Conservation (phyloP, 2,888 invertebrate genomes). For the Synergus laeviventris region DNA sequence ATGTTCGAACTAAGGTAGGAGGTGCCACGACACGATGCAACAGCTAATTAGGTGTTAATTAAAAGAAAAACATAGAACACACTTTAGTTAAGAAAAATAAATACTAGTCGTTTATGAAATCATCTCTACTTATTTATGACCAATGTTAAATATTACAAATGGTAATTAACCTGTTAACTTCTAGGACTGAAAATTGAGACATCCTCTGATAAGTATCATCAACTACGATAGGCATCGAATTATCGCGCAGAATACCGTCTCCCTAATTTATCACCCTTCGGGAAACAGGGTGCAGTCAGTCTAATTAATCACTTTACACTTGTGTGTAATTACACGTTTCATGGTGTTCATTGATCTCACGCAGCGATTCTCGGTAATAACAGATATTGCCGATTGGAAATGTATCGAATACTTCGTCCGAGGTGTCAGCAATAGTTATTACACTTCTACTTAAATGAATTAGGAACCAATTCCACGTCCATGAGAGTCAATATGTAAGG, state of each 20-base stretch:
- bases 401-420: background rate
- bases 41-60: too few species aligned
- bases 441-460: background rate
- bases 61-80: too few species aligned
- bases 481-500: background rate
- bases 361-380: slow-evolving; percentile 6
- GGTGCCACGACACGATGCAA: too few species aligned
- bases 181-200: background rate
- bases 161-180: background rate
- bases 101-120: too few species aligned
- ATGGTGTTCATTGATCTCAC: slow-evolving; percentile 11
- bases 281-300: background rate
- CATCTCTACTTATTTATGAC: too few species aligned
- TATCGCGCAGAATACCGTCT: background rate
- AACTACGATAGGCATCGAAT: background rate
- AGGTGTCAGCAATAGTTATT: background rate
- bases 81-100: too few species aligned
- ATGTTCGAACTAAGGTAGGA: too few species aligned
- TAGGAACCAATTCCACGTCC: background rate
- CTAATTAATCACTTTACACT: slow-evolving; percentile 20
- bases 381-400: slow-evolving; percentile 2
- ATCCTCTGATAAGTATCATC: background rate
- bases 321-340: slow-evolving; percentile 24
- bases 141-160: background rate
- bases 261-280: background rate